Conservation (phyloP, 1,140 invertebrate genomes). For the Belonocnema kinseyi region DNA sequence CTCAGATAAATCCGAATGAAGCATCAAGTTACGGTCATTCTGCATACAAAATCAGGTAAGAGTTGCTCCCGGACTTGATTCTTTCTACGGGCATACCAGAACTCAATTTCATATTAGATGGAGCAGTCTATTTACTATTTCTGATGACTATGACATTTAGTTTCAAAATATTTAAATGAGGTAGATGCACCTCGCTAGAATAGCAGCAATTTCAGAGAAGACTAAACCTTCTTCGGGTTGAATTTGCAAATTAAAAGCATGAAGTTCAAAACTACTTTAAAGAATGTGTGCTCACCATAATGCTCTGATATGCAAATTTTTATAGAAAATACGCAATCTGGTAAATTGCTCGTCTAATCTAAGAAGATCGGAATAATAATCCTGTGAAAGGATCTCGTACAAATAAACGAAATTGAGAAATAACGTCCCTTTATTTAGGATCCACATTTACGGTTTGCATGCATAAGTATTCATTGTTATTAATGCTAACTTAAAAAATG, state of each 20-base stretch:
- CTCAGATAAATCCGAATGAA: too few species aligned
- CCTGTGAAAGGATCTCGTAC: neutral
- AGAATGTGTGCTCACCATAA: too few species aligned
- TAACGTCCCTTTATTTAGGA: too few species aligned
- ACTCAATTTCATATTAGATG: too few species aligned
- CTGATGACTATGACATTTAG: too few species aligned
- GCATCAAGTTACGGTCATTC: too few species aligned
- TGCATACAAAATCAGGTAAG: too few species aligned
- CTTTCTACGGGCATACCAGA: too few species aligned
- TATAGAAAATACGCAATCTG: neutral
- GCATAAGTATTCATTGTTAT: neutral
- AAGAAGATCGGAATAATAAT: neutral
- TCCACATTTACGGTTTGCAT: neutral
- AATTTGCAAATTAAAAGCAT: neutral
- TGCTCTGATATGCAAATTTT: neutral
- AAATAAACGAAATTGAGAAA: neutral
- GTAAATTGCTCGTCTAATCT: slow-evolving; percentile 14
- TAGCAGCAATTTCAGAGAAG: neutral
- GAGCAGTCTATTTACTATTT: too few species aligned
- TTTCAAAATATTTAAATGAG: too few species aligned
- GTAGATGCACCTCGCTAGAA: neutral
- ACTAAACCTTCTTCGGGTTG: neutral
- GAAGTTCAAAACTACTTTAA: neutral
- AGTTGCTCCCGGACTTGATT: too few species aligned
- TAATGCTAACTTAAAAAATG: too few species aligned